Evolutionary conservation across 2,113 vertebrate species (phyloP), one percentile per base, ranked within the genome.

Genomic region (Otis tarda): DNA sequence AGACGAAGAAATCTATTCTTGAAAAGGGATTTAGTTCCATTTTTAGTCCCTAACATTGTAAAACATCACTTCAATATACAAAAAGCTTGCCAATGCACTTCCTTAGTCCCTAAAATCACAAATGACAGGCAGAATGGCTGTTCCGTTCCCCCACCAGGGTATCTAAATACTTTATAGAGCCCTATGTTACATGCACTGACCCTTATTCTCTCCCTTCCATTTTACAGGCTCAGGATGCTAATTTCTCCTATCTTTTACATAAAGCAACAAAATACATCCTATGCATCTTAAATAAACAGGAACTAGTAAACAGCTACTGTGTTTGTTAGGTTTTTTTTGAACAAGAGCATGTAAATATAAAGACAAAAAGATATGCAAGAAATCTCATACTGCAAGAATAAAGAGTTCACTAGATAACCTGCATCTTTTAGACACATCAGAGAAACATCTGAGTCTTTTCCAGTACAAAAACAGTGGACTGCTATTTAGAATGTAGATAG

Each of bases 101-200:
- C 16, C 15, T 60, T 5, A 63, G 53, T 17, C 83, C 50, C 25
- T 25, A 7, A 64, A 85, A 56, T 14, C 15, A 23, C 1, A 31
- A 30, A 3, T 2, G 5, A 37, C 5, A 45, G 33, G 47, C 57
- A 81, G 41, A 73, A 59, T 2, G 4, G n/a, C 10, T 70, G 33
- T 13, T 19, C 52, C 53, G 49, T 4, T 61, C 12, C 47, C 41
- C 19, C 35, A 33, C 7, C 27, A 76, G 23, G 37, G 20, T 3
- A 67, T 9, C 23, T n/a, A 33, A 67, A 63, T 5, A 37, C 4
- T 47, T 52, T 17, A n/a, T 5, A 43, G 6, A 80, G 37, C 14
- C 30, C 2, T 1, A 11, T 0, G 8, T 17, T 3, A 31, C 2
- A 19, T 79, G 8, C 45, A 18, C 43, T 55, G 21, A 39, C 20